Conservation (phyloP, 2,797 vertebrate species). For the Stomatorhinus walkeri region DNA sequence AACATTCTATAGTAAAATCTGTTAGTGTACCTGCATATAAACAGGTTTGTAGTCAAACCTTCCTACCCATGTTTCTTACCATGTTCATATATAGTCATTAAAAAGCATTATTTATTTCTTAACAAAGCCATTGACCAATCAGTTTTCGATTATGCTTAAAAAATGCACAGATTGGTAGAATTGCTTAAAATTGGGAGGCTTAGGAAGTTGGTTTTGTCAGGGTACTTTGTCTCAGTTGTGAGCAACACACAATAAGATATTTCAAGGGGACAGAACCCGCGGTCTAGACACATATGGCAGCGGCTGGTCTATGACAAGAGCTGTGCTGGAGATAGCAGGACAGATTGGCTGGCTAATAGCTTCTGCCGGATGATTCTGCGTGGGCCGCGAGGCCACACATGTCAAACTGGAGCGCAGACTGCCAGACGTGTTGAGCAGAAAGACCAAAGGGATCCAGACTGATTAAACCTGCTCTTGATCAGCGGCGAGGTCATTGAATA, state of each 20-base stretch:
- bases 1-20: neutral
- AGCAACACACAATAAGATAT: conserved; percentile 3
- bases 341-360: conserved; percentile 2
- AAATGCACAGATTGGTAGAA: neutral
- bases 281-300: neutral
- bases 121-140: neutral
- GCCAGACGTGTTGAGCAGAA: neutral
- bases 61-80: neutral
- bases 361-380: neutral
- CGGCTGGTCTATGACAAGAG: neutral
- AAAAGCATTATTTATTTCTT: neutral
- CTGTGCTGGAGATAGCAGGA: neutral
- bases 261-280: neutral
- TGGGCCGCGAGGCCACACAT: neutral
- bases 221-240: neutral
- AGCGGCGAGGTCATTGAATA: neutral
- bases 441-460: neutral
- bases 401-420: neutral
- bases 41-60: neutral
- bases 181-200: neutral
- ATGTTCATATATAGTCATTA: neutral
- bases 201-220: neutral
- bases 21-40: neutral
- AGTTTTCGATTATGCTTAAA: neutral
- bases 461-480: neutral